Conservation (phyloP, 2,113 vertebrate genomes). For the Candoia aspera region DNA sequence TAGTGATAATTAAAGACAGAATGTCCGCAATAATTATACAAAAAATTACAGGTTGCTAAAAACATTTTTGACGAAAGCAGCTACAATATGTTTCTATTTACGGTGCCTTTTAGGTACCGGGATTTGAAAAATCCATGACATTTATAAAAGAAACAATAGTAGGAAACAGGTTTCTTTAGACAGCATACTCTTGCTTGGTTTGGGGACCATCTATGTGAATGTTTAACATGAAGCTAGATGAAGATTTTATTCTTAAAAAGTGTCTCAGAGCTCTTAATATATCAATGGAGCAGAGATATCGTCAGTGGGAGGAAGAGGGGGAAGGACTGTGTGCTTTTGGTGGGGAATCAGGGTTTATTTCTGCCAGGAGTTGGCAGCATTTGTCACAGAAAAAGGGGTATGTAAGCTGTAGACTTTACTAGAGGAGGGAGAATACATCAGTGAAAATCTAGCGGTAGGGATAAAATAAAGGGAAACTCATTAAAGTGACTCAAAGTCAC, state of each 20-base stretch:
- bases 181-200: background rate
- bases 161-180: too few species aligned
- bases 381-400: background rate
- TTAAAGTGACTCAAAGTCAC: background rate
- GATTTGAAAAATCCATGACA: background rate
- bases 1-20: background rate
- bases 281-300: background rate
- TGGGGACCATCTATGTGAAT: background rate
- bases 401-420: background rate
- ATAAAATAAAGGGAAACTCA: background rate
- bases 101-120: background rate
- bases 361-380: background rate
- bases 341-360: background rate
- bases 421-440: background rate
- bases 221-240: background rate
- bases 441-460: background rate
- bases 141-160: background rate
- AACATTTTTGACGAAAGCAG: background rate
- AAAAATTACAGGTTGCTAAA: background rate
- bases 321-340: background rate
- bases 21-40: background rate
- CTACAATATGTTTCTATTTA: accelerated
- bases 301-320: background rate
- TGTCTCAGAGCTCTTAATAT: background rate
- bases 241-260: background rate